phyloP scores from a whole-genome alignment of 2,888 invertebrate species.

The Podotricha telesiphe region DNA sequence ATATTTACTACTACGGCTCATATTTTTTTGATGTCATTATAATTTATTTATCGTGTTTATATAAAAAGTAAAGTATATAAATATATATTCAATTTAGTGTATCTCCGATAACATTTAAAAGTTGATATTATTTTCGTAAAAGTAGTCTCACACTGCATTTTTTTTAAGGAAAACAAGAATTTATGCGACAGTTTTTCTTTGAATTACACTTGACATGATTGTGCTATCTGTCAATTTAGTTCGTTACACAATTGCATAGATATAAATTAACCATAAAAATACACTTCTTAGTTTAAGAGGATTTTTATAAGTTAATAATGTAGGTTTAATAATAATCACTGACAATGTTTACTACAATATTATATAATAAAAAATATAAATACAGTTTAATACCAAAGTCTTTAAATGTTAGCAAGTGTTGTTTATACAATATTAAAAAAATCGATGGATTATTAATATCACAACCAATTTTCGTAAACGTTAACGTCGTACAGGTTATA shows the following conservation, averaged over 20 bases:
- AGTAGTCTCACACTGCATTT: background rate
- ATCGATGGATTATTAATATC: slow-evolving; percentile 34
- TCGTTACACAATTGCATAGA: background rate
- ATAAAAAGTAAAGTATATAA: no score
- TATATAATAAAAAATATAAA: background rate
- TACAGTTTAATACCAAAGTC: background rate
- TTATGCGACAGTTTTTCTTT: background rate
- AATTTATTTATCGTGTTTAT: no score
- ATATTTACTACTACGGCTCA: no score
- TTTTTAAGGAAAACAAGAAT: background rate
- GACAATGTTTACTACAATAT: background rate
- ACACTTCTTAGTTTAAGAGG: background rate
- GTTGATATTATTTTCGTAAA: no score
- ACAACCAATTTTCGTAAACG: slow-evolving; percentile 39
- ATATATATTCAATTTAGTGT: no score
- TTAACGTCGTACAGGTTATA: slow-evolving; percentile 6
- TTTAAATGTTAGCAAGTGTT: background rate
- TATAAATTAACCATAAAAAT: slow-evolving; percentile 4
- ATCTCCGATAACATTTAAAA: no score
- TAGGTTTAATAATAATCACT: background rate
- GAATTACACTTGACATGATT: background rate
- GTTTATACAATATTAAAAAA: slow-evolving; percentile 18
- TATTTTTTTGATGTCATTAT: no score
- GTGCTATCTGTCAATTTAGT: background rate
- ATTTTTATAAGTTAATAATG: background rate